Percentiles rank a stretch among this genome's conserved stretches.
phyloP scores from a whole-genome alignment of 2,797 vertebrate genomes.

The Enteromius fasciolatus region DNA sequence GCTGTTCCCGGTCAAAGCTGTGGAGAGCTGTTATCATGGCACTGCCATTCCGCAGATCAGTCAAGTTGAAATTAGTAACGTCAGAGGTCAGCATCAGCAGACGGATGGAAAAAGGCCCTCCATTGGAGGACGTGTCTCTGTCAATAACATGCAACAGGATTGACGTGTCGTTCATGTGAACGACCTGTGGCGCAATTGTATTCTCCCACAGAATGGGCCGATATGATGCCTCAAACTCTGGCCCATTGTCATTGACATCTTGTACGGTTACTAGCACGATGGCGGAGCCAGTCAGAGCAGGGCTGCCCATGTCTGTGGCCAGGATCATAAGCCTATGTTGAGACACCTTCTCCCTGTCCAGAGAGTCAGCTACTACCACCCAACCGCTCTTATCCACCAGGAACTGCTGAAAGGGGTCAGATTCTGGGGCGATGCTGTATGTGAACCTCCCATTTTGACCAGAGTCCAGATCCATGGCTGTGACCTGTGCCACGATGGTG shows the following conservation, averaged over 20 bases:
- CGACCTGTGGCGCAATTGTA: slow-evolving; percentile 75
- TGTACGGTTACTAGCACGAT: slow-evolving; percentile 81
- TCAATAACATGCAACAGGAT: slow-evolving; percentile 80
- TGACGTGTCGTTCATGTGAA: slow-evolving; percentile 85
- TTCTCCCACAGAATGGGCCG: slow-evolving; percentile 90
- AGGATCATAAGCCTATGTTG: slow-evolving; percentile 83
- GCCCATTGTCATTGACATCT: slow-evolving; percentile 89
- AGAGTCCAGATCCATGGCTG: slow-evolving; percentile 86
- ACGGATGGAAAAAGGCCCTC: slow-evolving; percentile 82
- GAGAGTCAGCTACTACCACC: slow-evolving; percentile 77
- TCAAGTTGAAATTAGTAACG: slow-evolving; percentile 80
- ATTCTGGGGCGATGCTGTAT: slow-evolving; percentile 80
- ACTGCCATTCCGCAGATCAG: slow-evolving; percentile 84
- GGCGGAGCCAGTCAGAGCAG: slow-evolving; percentile 81
- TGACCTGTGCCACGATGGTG: slow-evolving; percentile 84
- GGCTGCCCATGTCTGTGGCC: slow-evolving; percentile 82
- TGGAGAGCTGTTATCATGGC: slow-evolving; percentile 79
- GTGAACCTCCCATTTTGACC: slow-evolving; percentile 84
- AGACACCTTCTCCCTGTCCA: slow-evolving; percentile 83
- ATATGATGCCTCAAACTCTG: slow-evolving; percentile 84
- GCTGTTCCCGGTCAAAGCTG: slow-evolving; percentile 85
- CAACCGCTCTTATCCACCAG: slow-evolving; percentile 82
- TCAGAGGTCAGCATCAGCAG: slow-evolving; percentile 75
- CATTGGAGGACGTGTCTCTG: slow-evolving; percentile 79
- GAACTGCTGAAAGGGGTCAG: slow-evolving; percentile 82